These are phyloP conservation scores for Homarus americanus DNA, from an alignment of 1,140 invertebrate species.

Conservation along the genomic window DNA sequence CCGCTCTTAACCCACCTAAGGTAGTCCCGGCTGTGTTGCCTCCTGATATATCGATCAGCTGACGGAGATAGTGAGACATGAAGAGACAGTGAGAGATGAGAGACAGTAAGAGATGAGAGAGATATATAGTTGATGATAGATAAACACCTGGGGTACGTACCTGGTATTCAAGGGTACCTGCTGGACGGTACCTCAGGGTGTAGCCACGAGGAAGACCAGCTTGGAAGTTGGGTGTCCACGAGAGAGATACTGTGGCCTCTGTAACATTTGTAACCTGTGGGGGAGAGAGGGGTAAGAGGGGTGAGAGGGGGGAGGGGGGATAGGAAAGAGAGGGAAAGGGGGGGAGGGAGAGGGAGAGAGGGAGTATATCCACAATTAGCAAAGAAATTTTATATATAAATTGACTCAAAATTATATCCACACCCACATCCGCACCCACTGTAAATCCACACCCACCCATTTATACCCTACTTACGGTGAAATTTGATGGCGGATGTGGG, in stretches of 20 bases:
- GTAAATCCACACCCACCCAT: too few species aligned
- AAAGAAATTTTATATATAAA: too few species aligned
- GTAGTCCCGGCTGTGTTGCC: slow-evolving; percentile 85
- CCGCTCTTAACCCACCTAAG: slow-evolving; percentile 86
- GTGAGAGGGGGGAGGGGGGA: background rate
- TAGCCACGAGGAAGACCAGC: slow-evolving; percentile 83
- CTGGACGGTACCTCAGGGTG: slow-evolving; percentile 27
- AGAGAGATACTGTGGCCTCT: slow-evolving; percentile 89
- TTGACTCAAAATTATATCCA: too few species aligned
- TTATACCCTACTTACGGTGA: slow-evolving; percentile 40
- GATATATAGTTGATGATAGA: too few species aligned
- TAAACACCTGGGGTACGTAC: background rate
- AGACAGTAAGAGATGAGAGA: too few species aligned
- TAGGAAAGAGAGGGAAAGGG: slow-evolving; percentile 78
- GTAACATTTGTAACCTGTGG: slow-evolving; percentile 90
- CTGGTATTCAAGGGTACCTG: slow-evolving; percentile 13
- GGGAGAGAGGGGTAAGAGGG: background rate
- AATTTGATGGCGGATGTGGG: slow-evolving; percentile 37
- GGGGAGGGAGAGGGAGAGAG: background rate
- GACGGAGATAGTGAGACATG: too few species aligned
- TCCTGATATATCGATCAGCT: slow-evolving; percentile 81
- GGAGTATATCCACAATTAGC: background rate
- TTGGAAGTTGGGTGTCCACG: slow-evolving; percentile 96
- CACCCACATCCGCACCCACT: too few species aligned
- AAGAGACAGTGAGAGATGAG: background rate